Conservation (phyloP, 2,113 vertebrate genomes). For the Morone chrysops region DNA sequence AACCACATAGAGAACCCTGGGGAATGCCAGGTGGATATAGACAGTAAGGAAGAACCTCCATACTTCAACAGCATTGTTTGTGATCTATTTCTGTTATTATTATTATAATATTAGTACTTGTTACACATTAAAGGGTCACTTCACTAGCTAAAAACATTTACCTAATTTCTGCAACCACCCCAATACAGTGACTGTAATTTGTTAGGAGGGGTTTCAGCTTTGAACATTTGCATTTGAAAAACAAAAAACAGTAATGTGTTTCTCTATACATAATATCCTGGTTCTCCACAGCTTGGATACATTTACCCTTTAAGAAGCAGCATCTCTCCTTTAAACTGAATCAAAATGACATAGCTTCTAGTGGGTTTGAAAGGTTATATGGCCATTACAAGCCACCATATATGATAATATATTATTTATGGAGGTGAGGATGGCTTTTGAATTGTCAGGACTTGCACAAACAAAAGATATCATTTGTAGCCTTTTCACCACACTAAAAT, state of each 20-base stretch:
- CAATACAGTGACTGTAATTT: not conserved
- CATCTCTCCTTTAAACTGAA: not conserved
- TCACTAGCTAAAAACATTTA: no score
- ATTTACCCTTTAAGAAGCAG: not conserved
- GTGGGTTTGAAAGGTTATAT: not conserved
- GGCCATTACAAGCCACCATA: not conserved
- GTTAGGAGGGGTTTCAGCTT: not conserved
- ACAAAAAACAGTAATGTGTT: not conserved
- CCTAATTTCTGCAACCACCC: no score
- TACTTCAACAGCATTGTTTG: not conserved
- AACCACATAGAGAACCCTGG: constrained; percentile 95
- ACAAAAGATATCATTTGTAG: not conserved
- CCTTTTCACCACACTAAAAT: not conserved
- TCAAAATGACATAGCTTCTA: not conserved
- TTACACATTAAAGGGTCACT: not conserved
- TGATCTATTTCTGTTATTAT: not conserved
- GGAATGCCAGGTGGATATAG: constrained; percentile 95
- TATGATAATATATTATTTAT: not conserved
- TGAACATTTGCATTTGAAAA: no score
- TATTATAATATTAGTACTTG: not conserved
- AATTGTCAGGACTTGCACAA: not conserved
- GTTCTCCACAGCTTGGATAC: no score
- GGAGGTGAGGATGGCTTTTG: not conserved
- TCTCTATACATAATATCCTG: not conserved
- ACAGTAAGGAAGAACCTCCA: constrained; percentile 89